Base-by-base conservation (phyloP, 2,113 vertebrate genomes). In the Corydoras maculifer region DNA sequence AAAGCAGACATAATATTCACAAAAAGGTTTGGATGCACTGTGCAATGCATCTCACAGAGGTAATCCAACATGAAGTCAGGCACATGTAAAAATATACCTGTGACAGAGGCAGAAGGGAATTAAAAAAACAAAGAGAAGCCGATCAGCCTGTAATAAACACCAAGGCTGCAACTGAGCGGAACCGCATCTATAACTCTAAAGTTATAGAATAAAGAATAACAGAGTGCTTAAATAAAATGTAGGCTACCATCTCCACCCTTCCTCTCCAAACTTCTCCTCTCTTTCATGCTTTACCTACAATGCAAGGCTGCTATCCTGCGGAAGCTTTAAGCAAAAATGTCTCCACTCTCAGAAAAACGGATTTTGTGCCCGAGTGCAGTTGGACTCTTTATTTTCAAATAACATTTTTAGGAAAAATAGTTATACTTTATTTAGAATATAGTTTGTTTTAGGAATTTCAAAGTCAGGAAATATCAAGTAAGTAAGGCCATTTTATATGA, bases 41-140 rank as follows among this genome's bases (percentile, higher is more conserved):
- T 81, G 74, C 71, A 79, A 69, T 82, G 72, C 78, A 77, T 72
- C 58, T 65, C 51, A 68, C 50, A 84, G 85, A 88, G 86, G 87
- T 89, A 88, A 90, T 88, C 83, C 89, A 89, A 84, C 86, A 76
- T 87, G 87, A 81, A 79, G 84, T 85, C 86, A 89, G 87, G 86
- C 87, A 88, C 89, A 76, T 87, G 85, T 72, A 78, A 65, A 75
- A 79, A 75, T 68, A 76, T 64, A 59, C 75, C 65, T 75, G 66
- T 73, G 62, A 77, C 49, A 72, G 60, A 70, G 66, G 69, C 64
- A 31, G 63, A 72, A 43, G 61, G 54, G 55, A 55, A 14, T 53
- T 35, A 54, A 59, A 77, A 29, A 68, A 74, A 65, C 62, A 78
- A 84, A 60, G 29, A 70, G 54, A 74, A 73, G 72, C 69, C 18